Base-by-base conservation (phyloP, 2,797 vertebrate species). In the Catamblyrhynchus diadema region DNA sequence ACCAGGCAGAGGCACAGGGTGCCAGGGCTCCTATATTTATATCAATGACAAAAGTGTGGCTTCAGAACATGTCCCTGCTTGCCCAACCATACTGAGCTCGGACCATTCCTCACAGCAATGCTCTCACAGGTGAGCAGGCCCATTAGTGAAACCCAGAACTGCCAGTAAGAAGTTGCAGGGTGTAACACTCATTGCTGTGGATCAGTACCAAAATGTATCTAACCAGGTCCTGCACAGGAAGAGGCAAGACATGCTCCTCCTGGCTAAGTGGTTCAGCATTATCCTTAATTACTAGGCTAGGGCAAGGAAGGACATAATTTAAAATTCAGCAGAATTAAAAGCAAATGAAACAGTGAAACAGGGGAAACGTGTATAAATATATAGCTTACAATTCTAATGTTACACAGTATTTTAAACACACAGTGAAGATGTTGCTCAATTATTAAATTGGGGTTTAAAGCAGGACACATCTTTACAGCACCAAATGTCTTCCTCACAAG, bases 1-100 rank as follows among this genome's bases (percentile, higher is more conserved):
- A 32, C 12, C 66, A 62, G 28, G 33, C 41, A 84, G 25, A 72
- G 32, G 33, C 54, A 10, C 0, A 0, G n/a, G 6, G 2, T 57
- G 41, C 18, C 54, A 87, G 25, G 20, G n/a, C n/a, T 87, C 57
- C 57, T 13, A 6, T 28, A 14, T 21, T 33, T 41, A 37, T 24
- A 42, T 9, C 51, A n/a, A 4, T 4, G 16, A 35, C 53, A n/a
- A 4, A 69, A 44, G 11, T 0, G 1, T 1, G 2, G 32, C 41
- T 41, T 81, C 41, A 42, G 56, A 77, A 20, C 28, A 27, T 0
- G 13, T 30, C 25, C 54, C 32, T 3, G 1, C 35, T 69, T 41
- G 50, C 22, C 51, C 47, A 20, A 50, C 24, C 2, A 2, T 50
- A 45, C 66, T 30, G 33, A 74, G 33, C 41, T 54, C 2, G 2